These are phyloP conservation scores for Branchinecta sandiegonensis DNA, from an alignment of 2,888 invertebrate genomes.

Conservation along the genomic window DNA sequence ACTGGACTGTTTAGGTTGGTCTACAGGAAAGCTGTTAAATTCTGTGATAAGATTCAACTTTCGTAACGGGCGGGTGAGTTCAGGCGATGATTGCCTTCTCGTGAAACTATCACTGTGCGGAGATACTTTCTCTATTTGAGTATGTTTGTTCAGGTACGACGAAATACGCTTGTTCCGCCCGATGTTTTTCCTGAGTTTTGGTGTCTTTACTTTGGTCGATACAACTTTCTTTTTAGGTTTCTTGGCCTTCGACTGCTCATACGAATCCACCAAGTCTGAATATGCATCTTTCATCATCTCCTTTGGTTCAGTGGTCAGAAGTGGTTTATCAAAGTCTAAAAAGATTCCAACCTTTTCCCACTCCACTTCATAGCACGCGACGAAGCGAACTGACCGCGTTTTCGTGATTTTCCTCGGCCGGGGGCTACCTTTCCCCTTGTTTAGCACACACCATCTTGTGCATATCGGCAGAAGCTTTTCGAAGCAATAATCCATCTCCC, in stretches of 20 bases:
- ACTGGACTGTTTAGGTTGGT: too few species aligned
- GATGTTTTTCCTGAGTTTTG: slow-evolving; percentile 5
- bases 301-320: slow-evolving; percentile 2
- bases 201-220: slow-evolving; percentile 1
- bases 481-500: slow-evolving; percentile 60
- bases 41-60: too few species aligned
- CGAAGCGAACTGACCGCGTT: not conserved
- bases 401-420: slow-evolving; percentile 19
- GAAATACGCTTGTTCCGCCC: not conserved
- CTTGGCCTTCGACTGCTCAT: not conserved
- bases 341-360: slow-evolving; percentile 10
- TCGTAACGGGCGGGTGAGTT: too few species aligned
- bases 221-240: not conserved
- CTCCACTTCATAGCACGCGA: not conserved
- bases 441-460: slow-evolving; percentile 57
- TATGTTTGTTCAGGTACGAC: not conserved
- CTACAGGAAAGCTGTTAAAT: too few species aligned
- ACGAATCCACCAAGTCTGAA: not conserved
- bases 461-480: slow-evolving; percentile 59
- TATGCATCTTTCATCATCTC: not conserved
- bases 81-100: too few species aligned
- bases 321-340: not conserved
- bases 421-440: slow-evolving; percentile 29
- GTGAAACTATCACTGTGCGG: too few species aligned
- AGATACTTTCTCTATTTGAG: too few species aligned